A percentile compares a stretch with the other conserved stretches of the same genome.
phyloP scores from a whole-genome alignment of 2,797 vertebrate genomes.

The Urosaurus nigricauda region DNA sequence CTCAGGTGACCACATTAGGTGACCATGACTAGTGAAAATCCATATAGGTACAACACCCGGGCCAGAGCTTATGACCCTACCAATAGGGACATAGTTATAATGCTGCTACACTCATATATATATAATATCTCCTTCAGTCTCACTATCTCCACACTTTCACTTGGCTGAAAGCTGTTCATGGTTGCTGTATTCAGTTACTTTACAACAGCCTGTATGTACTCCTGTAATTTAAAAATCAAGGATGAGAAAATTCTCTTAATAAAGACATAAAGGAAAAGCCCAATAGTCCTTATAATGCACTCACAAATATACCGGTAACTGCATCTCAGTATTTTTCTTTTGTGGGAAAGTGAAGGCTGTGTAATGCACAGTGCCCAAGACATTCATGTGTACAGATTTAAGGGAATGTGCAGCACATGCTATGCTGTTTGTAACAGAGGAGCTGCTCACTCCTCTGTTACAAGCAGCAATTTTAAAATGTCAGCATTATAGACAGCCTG shows the following conservation, averaged over 20 bases:
- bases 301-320: too few species aligned
- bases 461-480: slow-evolving; percentile 70
- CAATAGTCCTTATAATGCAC: background rate
- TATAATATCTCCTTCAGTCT: too few species aligned
- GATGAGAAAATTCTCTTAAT: background rate
- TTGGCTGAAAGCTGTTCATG: background rate
- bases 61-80: too few species aligned
- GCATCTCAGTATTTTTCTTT: background rate
- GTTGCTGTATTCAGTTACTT: background rate
- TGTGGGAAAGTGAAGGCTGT: background rate
- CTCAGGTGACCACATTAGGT: background rate
- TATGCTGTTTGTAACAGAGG: slow-evolving; percentile 44
- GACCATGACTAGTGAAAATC: background rate
- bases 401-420: background rate
- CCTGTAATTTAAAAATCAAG: background rate
- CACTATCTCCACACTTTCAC: too few species aligned
- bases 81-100: too few species aligned
- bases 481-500: slow-evolving; percentile 69
- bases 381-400: background rate
- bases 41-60: too few species aligned
- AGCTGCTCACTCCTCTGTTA: slow-evolving; percentile 58
- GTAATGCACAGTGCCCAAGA: too few species aligned
- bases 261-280: background rate
- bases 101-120: too few species aligned
- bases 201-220: background rate